Percentiles rank a stretch among this genome's conserved stretches.
These are phyloP conservation scores for Scaeva pyrastri DNA, from an alignment of 2,888 invertebrate species.

Conservation along the genomic window DNA sequence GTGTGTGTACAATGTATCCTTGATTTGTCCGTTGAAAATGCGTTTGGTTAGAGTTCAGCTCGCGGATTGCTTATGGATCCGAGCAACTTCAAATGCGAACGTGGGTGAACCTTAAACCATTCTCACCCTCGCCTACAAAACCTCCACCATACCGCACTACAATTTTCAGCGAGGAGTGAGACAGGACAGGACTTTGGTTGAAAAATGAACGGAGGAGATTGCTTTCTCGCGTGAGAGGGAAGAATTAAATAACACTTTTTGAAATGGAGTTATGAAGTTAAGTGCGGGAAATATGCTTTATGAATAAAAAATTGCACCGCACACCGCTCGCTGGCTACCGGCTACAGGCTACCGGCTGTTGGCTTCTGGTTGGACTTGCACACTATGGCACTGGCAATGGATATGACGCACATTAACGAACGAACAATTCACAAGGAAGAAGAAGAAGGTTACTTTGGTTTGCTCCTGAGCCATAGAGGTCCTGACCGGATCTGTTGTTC, in stretches of 20 bases:
- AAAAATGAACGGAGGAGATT: background rate
- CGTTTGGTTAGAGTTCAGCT: background rate
- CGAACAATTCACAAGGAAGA: conserved; percentile 1
- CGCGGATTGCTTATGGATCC: conserved; percentile 27
- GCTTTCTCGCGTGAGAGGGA: conserved; percentile 59
- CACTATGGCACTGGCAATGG: background rate
- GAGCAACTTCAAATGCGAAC: background rate
- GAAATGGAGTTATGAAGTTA: conserved; percentile 65
- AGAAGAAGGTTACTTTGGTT: conserved; percentile 4
- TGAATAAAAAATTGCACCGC: conserved; percentile 66
- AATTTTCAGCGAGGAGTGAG: no score
- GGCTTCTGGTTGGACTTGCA: no score
- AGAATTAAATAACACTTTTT: conserved; percentile 58
- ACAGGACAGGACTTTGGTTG: background rate
- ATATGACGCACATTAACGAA: conserved; percentile 45
- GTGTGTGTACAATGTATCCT: conserved; percentile 29
- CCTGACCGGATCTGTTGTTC: conserved; percentile 15
- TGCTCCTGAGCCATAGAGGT: background rate
- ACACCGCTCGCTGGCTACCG: background rate
- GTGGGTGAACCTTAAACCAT: background rate
- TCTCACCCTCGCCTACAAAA: no score
- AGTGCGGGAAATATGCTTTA: conserved; percentile 59
- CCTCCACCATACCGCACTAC: background rate
- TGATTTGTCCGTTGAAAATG: conserved; percentile 32
- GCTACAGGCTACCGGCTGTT: no score